Conservation (phyloP, 1,140 invertebrate genomes). For the Laupala kohalensis region DNA sequence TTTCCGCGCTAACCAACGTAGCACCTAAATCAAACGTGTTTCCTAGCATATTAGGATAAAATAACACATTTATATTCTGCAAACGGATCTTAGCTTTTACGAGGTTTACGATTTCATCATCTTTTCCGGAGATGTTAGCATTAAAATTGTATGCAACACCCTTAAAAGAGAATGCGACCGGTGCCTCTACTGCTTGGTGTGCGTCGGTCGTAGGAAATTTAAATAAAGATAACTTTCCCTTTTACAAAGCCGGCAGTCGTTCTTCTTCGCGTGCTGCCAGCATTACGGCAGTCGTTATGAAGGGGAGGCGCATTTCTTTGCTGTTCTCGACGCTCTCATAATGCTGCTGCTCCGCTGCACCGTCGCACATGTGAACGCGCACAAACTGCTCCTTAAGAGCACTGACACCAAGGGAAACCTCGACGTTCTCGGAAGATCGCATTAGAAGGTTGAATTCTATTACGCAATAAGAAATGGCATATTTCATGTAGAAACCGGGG, state of each 20-base stretch:
- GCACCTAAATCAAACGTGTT: not conserved
- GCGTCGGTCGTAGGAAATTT: not conserved
- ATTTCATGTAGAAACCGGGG: too few species aligned
- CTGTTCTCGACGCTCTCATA: not conserved
- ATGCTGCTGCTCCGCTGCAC: not conserved
- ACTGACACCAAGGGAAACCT: too few species aligned
- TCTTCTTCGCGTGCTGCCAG: not conserved
- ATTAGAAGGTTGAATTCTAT: too few species aligned
- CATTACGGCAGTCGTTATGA: not conserved
- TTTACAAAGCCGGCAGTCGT: not conserved
- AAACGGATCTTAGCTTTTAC: not conserved
- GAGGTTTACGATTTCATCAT: not conserved
- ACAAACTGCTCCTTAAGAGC: too few species aligned
- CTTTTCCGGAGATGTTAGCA: not conserved
- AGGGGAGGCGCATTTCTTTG: not conserved
- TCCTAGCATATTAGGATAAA: not conserved
- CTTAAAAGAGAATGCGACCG: not conserved
- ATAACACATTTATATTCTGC: not conserved
- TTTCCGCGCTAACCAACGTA: not conserved
- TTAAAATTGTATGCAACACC: not conserved
- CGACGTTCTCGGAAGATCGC: too few species aligned
- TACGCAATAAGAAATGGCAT: too few species aligned
- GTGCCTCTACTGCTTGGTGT: too few species aligned
- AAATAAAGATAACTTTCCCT: not conserved
- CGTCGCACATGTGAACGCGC: not conserved